A percentile compares a stretch with the other conserved stretches of the same genome.
Evolutionary conservation across 2,797 vertebrate species (phyloP).

Genomic region (Columba guinea): DNA sequence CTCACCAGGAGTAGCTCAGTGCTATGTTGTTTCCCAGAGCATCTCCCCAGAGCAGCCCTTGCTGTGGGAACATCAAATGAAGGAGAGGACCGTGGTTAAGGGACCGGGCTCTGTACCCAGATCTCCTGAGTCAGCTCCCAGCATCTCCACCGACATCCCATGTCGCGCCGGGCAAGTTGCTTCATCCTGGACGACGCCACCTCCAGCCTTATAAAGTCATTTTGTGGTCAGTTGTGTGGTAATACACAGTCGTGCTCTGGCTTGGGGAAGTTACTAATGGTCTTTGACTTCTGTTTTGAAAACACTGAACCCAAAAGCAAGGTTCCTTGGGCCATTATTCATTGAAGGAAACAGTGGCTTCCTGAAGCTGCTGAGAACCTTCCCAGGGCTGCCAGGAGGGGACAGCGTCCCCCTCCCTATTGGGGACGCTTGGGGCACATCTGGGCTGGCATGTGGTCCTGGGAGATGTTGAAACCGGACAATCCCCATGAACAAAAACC

Average conservation of each 20-base stretch:
- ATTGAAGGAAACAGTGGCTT: neutral
- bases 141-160: fast-evolving
- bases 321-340: neutral
- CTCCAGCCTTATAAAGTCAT: neutral
- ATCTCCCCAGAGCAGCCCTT: fast-evolving
- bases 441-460: fast-evolving
- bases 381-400: neutral
- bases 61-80: neutral
- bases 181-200: fast-evolving
- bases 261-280: neutral
- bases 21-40: neutral
- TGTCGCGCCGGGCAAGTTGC: fast-evolving
- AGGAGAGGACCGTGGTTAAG: neutral
- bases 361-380: neutral
- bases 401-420: neutral
- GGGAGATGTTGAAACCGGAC: neutral
- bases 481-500: neutral
- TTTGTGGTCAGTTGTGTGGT: neutral
- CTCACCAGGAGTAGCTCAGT: neutral
- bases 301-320: neutral
- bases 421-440: fast-evolving
- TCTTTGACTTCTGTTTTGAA: neutral
- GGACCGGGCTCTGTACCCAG: fast-evolving
- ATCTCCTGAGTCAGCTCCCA: neutral
- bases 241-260: fast-evolving